Percentiles rank a stretch among this genome's conserved stretches.
phyloP scores from a whole-genome alignment of 2,113 vertebrate genomes.

The Erythrocercus mccallii region DNA sequence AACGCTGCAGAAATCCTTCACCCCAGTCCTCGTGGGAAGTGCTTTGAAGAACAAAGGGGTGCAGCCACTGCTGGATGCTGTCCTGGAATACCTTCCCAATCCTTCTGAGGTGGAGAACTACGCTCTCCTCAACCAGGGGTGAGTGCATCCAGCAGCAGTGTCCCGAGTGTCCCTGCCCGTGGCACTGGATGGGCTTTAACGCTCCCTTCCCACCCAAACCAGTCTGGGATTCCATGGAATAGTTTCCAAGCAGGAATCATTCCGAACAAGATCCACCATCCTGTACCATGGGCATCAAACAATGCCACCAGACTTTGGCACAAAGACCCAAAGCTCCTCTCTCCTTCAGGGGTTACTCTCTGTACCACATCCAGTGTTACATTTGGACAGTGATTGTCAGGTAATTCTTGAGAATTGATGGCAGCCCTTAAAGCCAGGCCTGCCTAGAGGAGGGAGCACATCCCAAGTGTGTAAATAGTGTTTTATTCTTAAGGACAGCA shows the following conservation, averaged over 20 bases:
- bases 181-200: not conserved
- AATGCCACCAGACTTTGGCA: not conserved
- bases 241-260: not conserved
- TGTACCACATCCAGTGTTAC: not conserved
- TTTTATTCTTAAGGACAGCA: not conserved
- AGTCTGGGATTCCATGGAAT: not conserved
- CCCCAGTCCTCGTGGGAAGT: conserved; percentile 90
- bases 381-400: not conserved
- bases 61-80: conserved; percentile 88
- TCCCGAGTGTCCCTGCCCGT: not conserved
- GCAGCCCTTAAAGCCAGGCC: not conserved
- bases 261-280: not conserved
- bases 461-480: not conserved
- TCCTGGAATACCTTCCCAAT: conserved; percentile 90
- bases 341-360: rapidly evolving
- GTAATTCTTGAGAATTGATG: not conserved
- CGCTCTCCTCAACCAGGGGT: conserved; percentile 84
- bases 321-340: not conserved
- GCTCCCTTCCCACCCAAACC: not conserved
- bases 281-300: not conserved
- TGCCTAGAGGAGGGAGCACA: not conserved
- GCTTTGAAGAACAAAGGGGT: conserved; percentile 97
- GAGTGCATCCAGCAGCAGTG: conserved; percentile 38
- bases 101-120: conserved; percentile 92
- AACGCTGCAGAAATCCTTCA: conserved; percentile 85